These are phyloP conservation scores for Cylloceria caligata DNA, from an alignment of 2,888 invertebrate species.

Conservation along the genomic window DNA sequence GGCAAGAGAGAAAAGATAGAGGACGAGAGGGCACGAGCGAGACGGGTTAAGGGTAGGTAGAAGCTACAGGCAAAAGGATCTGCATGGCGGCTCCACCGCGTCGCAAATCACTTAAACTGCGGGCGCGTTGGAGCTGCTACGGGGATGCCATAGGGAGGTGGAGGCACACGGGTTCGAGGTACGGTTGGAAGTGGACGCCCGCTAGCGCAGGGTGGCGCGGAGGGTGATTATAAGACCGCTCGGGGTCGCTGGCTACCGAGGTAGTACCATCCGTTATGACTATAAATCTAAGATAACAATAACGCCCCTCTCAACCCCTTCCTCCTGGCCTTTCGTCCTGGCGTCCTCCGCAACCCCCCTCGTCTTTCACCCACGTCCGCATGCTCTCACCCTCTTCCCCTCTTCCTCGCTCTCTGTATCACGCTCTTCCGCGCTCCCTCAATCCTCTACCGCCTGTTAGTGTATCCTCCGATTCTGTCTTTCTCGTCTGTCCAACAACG, in stretches of 20 bases:
- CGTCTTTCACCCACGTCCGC: constrained; percentile 29
- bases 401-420: constrained; percentile 56
- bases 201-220: constrained; percentile 75
- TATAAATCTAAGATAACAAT: constrained; percentile 85
- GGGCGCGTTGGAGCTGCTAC: constrained; percentile 79
- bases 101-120: constrained; percentile 85
- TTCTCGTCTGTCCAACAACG: constrained; percentile 71
- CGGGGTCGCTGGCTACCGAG: constrained; percentile 84
- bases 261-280: constrained; percentile 84
- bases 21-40: constrained; percentile 51
- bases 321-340: constrained; percentile 70
- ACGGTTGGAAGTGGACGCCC: constrained; percentile 71
- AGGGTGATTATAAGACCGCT: constrained; percentile 85
- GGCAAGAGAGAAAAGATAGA: constrained; percentile 57
- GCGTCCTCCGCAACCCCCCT: constrained; percentile 61
- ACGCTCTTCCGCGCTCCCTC: constrained; percentile 42
- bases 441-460: constrained; percentile 55
- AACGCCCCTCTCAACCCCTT: constrained; percentile 81
- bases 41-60: constrained; percentile 67
- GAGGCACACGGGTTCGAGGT: constrained; percentile 74
- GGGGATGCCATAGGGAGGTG: constrained; percentile 68
- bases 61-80: constrained; percentile 83
- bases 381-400: constrained; percentile 30
- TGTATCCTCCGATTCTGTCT: constrained; percentile 53
- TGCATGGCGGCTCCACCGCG: constrained; percentile 84